These are phyloP conservation scores for Ginglymostoma cirratum DNA, from an alignment of 2,113 vertebrate genomes.

Conservation along the genomic window DNA sequence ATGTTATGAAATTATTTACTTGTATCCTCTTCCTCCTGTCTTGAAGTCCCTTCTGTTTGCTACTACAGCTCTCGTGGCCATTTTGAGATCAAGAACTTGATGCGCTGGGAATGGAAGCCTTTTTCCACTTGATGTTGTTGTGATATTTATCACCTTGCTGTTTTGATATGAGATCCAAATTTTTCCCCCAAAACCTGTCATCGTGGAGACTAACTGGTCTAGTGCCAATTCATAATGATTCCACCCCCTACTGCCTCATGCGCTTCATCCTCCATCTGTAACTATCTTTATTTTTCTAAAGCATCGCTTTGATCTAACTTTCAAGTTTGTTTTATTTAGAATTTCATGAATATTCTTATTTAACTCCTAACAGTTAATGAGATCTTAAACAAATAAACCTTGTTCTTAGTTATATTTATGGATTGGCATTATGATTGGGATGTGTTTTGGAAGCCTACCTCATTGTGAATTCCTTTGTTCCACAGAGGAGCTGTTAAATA, in stretches of 20 bases:
- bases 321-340: neutral
- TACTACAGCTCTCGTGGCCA: neutral
- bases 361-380: neutral
- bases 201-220: neutral
- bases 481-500: slow-evolving; percentile 93
- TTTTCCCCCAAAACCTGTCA: neutral
- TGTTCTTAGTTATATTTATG: neutral
- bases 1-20: neutral
- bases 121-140: neutral
- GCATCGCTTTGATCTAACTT: neutral
- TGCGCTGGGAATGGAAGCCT: neutral
- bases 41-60: neutral
- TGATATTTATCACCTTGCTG: neutral
- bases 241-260: neutral
- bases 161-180: neutral
- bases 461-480: slow-evolving; percentile 48
- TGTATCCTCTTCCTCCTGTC: neutral
- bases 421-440: neutral
- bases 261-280: neutral
- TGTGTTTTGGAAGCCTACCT: slow-evolving; percentile 37
- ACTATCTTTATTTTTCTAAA: neutral
- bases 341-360: neutral
- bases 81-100: neutral
- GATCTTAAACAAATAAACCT: neutral
- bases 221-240: neutral